Base-by-base conservation (phyloP, 37 sponge, comb jelly and placozoan species). In the Amphimedon queenslandica region DNA sequence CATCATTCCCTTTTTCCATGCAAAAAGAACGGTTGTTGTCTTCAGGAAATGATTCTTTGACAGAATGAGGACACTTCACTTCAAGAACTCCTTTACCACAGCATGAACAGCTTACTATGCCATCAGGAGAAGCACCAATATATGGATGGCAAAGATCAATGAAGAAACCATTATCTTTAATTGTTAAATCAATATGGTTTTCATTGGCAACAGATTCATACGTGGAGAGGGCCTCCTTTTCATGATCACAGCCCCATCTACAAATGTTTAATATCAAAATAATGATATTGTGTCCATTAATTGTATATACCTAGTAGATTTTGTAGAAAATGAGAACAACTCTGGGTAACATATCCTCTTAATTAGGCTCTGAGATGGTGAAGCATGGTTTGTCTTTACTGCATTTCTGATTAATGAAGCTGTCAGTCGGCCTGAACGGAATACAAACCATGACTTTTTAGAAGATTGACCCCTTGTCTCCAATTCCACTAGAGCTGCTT, bases 61-160 rank as follows among this genome's bases (percentile, higher is more conserved):
- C 25, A 25, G 63, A 29, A 58, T 38, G 36, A 21, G 73, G 73
- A 56, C 73, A 72, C 35, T 72, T 72, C 13, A 72, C 35, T 55
- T 72, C 73, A 21, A 72, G 58, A 28, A 72, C 57, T 33, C 55
- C 58, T 35, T 72, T 56, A 29, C 47, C 73, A 72, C 57, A 55
- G 35, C 31, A 63, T 23, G 11, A 4, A 63, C 35, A 34, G 23
- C 24, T 60, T 75, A 37, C 40, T 20, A 53, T 34, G 64, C 76
- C 41, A 63, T 75, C 76, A 40, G 76, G 76, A 23, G 68, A 35
- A 20, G 68, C 41, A 5, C 68, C 68, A 39, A 67, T 10, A 38
- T 32, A 67, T n/a, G 68, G 68, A 20, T 29, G 13, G 18, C 31
- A 8, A n/a, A 20, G 6, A 29, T 67, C 68, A 10, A 67, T 73